Conservation (phyloP, 2,888 invertebrate genomes). For the Amblyteles armatorius region DNA sequence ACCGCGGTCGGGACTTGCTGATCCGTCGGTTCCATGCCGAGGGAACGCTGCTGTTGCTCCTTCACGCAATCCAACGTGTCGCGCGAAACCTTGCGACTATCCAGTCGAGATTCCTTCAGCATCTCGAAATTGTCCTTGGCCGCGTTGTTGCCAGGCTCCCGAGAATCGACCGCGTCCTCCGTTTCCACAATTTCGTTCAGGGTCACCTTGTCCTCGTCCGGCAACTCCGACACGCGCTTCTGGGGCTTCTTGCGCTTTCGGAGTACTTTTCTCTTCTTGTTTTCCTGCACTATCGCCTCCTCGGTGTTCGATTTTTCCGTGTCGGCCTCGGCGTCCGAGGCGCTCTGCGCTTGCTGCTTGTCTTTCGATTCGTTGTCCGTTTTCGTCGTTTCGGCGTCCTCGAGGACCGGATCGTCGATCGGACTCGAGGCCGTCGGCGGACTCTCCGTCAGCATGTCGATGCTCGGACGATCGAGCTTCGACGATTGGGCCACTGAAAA, state of each 20-base stretch:
- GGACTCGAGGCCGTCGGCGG: constrained; percentile 58
- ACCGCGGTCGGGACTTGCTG: constrained; percentile 79
- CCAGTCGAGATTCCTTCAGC: constrained; percentile 66
- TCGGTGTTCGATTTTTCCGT: constrained; percentile 85
- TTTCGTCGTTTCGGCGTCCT: constrained; percentile 52
- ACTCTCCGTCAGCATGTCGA: constrained; percentile 64
- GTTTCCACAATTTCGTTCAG: constrained; percentile 73
- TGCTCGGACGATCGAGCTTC: constrained; percentile 78
- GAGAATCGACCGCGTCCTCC: constrained; percentile 72
- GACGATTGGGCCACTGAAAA: constrained; percentile 67
- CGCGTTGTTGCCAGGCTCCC: constrained; percentile 71
- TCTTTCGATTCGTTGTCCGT: constrained; percentile 55
- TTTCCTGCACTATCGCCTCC: constrained; percentile 85
- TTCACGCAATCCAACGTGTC: constrained; percentile 81
- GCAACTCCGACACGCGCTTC: constrained; percentile 77
- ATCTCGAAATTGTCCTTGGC: constrained; percentile 70
- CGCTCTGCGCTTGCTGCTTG: constrained; percentile 75
- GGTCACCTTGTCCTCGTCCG: constrained; percentile 71
- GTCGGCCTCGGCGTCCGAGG: constrained; percentile 84
- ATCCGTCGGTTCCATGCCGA: constrained; percentile 78
- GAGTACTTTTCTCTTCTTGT: constrained; percentile 87
- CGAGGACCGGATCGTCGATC: constrained; percentile 63
- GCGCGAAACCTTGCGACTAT: constrained; percentile 48
- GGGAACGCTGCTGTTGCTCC: constrained; percentile 77
- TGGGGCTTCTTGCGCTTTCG: constrained; percentile 88